phyloP scores from a whole-genome alignment of 1,140 invertebrate species.

The Probaryconus sp. region DNA sequence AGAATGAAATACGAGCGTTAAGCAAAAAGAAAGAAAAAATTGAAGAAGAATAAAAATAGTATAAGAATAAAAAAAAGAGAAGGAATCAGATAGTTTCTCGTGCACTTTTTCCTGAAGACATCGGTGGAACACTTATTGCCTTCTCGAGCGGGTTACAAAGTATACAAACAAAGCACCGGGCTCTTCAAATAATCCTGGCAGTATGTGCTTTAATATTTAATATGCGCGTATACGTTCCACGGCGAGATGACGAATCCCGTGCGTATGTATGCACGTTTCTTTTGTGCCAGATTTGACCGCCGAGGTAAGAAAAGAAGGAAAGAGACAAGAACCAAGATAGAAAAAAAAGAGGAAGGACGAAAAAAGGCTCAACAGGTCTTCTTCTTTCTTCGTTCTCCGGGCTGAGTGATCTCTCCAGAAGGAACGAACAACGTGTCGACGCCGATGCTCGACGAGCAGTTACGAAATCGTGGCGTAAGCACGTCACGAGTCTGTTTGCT shows the following conservation, averaged over 20 bases:
- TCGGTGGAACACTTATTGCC: constrained; percentile 48
- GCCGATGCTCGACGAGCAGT: constrained; percentile 36
- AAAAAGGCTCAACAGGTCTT: constrained; percentile 49
- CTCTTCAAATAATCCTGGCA: constrained; percentile 69
- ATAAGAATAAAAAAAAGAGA: too few species aligned
- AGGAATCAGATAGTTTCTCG: constrained; percentile 24
- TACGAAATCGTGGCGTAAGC: constrained; percentile 57
- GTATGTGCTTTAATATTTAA: constrained; percentile 67
- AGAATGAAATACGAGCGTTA: too few species aligned
- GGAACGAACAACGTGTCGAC: constrained; percentile 48
- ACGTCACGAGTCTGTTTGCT: constrained; percentile 54
- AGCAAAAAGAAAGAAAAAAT: too few species aligned
- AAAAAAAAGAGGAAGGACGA: constrained; percentile 7
- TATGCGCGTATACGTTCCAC: constrained; percentile 60
- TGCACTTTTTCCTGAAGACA: constrained; percentile 40
- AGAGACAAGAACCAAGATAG: neutral
- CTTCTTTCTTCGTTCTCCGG: constrained; percentile 9
- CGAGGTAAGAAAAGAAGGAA: constrained; percentile 7
- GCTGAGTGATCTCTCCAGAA: constrained; percentile 37
- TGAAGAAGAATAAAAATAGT: too few species aligned
- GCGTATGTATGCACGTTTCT: too few species aligned
- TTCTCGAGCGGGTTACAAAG: constrained; percentile 71
- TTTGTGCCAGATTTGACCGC: constrained; percentile 52
- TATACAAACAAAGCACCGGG: constrained; percentile 67
- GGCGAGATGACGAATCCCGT: constrained; percentile 50